These are phyloP conservation scores for Drosophila birchii DNA, from an alignment of 2,888 invertebrate species.

Conservation along the genomic window DNA sequence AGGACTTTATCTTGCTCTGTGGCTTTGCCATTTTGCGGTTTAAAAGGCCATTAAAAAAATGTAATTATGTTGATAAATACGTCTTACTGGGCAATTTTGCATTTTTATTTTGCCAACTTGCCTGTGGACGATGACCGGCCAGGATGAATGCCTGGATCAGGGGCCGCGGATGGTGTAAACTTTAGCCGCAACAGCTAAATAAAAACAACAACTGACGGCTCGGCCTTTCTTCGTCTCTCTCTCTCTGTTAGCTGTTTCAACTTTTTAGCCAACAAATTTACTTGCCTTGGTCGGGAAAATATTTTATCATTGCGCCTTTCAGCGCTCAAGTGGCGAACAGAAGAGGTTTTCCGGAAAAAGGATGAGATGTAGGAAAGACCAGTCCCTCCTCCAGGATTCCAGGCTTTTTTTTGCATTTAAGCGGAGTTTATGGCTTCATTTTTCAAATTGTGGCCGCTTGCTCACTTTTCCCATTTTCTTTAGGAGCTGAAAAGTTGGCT, in stretches of 20 bases:
- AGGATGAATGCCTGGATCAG: constrained; percentile 5
- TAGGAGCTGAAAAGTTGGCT: constrained; percentile 17
- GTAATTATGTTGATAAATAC: constrained; percentile 83
- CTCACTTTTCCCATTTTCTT: constrained; percentile 44
- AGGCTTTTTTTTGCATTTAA: constrained; percentile 63
- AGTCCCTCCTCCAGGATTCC: constrained; percentile 22
- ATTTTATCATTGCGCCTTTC: constrained; percentile 77
- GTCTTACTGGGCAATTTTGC: constrained; percentile 73
- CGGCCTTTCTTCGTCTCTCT: constrained; percentile 51
- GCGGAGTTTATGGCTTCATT: constrained; percentile 62
- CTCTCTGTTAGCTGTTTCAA: constrained; percentile 47
- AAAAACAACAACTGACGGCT: constrained; percentile 49
- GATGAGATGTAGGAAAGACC: constrained; percentile 13
- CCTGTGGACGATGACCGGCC: constrained; percentile 49
- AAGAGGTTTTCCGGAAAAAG: constrained; percentile 9
- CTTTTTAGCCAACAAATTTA: constrained; percentile 71
- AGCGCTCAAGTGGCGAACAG: constrained; percentile 66
- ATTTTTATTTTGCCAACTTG: constrained; percentile 59
- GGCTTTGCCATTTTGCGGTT: constrained; percentile 78
- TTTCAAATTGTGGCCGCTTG: constrained; percentile 52
- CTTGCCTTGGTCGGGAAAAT: constrained; percentile 65
- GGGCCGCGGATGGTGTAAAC: constrained; percentile 51
- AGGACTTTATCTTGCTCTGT: constrained; percentile 59
- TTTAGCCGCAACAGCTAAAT: constrained; percentile 66
- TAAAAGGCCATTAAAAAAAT: constrained; percentile 83